Evolutionary conservation across 37 sponge, comb jelly and placozoan species (phyloP), one percentile per base, ranked within the genome.

Genomic region (Beroe forskalii): DNA sequence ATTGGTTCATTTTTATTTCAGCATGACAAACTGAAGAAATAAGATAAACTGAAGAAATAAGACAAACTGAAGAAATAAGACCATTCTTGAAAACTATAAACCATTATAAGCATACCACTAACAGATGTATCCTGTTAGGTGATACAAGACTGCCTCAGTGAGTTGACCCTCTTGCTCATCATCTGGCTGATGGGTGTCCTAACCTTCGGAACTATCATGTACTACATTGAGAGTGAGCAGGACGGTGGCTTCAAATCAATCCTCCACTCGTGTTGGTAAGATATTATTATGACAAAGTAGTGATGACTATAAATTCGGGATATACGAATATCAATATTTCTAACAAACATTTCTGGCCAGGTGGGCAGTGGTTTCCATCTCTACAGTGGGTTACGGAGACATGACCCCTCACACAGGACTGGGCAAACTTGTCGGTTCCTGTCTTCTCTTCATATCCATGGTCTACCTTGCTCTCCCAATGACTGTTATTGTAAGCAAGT

Each of bases 121-220:
- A n/a, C n/a, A n/a, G n/a, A n/a, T n/a, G n/a, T n/a, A n/a, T n/a
- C n/a, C n/a, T n/a, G n/a, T n/a, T 37, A 69, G 72, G 72, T 69
- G 38, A 69, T 69, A 69, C 35, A 69, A 33, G 72, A 69, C 32
- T 69, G 72, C 32, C 39, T 69, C 1, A 69, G 72, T 69, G 72
- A 69, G 32, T 17, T 69, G 72, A 69, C 72, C 9, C 38, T 69
- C 35, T 32, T 69, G 39, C 72, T 69, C 37, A 69, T 69, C 27
- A 69, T 69, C 27, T 69, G 72, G 72, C 39, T 69, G 72, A 69
- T 69, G 72, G 72, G 72, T 4, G 72, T 69, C 36, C 72, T 69
- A 35, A 69, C 72, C 4, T 69, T 69, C 39, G 72, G 72, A 33
- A 69, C 72, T 36, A 32, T 69, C 72, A 69, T 69, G 72, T 69